phyloP scores from a whole-genome alignment of 2,888 invertebrate species.

The Ellobium chinense region DNA sequence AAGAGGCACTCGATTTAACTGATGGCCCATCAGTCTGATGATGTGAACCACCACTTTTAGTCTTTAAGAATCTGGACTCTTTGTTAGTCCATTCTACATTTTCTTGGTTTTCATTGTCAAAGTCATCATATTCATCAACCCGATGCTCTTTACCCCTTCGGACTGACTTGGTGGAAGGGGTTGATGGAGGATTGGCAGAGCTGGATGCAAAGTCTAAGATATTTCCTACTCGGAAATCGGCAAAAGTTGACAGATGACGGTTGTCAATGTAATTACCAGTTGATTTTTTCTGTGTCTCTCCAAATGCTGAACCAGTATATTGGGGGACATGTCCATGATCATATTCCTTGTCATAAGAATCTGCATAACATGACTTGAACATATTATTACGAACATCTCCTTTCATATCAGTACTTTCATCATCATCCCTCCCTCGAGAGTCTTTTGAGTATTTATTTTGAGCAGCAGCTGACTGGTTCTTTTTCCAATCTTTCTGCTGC shows the following conservation, averaged over 20 bases:
- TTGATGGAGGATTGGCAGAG: neutral
- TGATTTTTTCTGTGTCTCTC: constrained; percentile 35
- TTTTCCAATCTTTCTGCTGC: constrained; percentile 22
- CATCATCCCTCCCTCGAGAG: constrained; percentile 30
- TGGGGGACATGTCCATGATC: neutral
- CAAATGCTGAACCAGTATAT: neutral
- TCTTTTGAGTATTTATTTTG: constrained; percentile 4
- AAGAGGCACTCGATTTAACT: neutral
- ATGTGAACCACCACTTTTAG: constrained; percentile 11
- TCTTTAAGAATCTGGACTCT: constrained; percentile 48
- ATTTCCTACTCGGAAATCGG: constrained; percentile 64
- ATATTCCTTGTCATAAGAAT: neutral
- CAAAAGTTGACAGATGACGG: constrained; percentile 63
- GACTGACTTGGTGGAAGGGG: neutral
- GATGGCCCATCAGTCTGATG: neutral
- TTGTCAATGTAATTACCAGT: constrained; percentile 37
- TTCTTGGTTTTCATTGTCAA: constrained; percentile 42
- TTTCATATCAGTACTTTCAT: neutral
- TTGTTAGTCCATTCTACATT: constrained; percentile 52
- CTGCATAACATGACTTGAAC: constrained; percentile 22
- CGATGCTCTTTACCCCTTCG: constrained; percentile 40
- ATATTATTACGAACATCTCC: neutral
- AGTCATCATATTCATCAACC: constrained; percentile 46
- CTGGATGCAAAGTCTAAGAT: constrained; percentile 50
- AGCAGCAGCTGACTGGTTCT: constrained; percentile 29